Conservation (phyloP, 2,888 invertebrate species). For the Stegana nigrithorax region DNA sequence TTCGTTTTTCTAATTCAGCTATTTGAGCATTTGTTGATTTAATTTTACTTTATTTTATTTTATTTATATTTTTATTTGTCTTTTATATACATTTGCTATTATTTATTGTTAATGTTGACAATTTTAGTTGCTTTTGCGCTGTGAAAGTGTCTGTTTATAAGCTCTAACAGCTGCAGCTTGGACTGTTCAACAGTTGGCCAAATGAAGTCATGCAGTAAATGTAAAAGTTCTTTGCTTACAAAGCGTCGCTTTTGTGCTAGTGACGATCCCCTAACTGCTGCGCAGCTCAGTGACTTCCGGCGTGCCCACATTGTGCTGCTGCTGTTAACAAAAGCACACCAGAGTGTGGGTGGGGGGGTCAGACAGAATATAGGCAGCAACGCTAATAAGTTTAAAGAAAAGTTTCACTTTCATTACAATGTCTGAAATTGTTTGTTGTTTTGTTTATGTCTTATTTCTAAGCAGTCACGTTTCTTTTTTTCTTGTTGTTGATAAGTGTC, state of each 20-base stretch:
- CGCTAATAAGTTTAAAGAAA: background rate
- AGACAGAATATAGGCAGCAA: background rate
- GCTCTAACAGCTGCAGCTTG: no score
- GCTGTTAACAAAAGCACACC: no score
- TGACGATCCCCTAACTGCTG: background rate
- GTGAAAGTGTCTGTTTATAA: background rate
- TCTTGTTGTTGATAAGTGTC: background rate
- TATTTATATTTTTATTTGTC: background rate
- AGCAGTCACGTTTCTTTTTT: slow-evolving; percentile 6
- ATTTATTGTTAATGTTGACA: background rate
- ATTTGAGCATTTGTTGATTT: background rate
- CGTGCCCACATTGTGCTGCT: background rate
- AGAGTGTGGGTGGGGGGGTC: no score
- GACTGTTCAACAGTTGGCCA: no score
- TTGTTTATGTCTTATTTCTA: slow-evolving; percentile 6
- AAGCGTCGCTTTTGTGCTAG: no score
- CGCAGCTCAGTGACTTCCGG: background rate
- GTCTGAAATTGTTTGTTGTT: slow-evolving; percentile 33
- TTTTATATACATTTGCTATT: background rate
- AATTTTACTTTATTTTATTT: background rate
- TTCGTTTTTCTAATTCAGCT: background rate
- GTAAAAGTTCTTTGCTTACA: no score
- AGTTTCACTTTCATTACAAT: slow-evolving; percentile 51
- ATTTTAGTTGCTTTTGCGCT: background rate
- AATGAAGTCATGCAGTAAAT: background rate